Evolutionary conservation across 2,113 vertebrate genomes (phyloP), one percentile per base, ranked within the genome.

Genomic region (Girardinichthys multiradiatus): DNA sequence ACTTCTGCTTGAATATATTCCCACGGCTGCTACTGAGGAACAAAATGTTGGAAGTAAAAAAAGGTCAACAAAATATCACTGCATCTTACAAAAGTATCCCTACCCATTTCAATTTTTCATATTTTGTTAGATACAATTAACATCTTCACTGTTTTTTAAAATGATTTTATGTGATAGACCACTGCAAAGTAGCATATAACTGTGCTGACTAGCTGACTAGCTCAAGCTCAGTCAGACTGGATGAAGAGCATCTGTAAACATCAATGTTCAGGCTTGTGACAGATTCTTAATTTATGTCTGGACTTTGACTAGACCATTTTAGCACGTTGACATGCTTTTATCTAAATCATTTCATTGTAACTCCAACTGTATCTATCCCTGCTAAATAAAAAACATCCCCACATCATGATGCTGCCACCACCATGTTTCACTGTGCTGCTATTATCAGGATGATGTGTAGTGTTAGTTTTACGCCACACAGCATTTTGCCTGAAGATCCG

Each of bases 1-100:
- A 79, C 57, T 74, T 77, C 64, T 66, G 75, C 76, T 79, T 66
- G 6, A 35, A 70, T 1, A 57, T 28, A 24, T 19, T 27, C 57
- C 4, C 29, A 4, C 67, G 64, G 66, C 12, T 31, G 60, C 15
- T 28, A 30, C 33, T 21, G 28, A 51, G 42, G 28, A 42, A 37
- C 35, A 10, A 26, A 64, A 27, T 3, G 7, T 21, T 54, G 48
- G 10, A 54, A n/a, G 48, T 10, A 9, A 54, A 45, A 45, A 45
- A n/a, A 24, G 19, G 24, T 54, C n/a, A 9, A 21, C 17, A 21
- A 54, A 54, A 54, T 54, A n/a, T 21, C 24, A 10, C 24, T 24
- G 24, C 7, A 28, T 59, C 26, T 59, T 14, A 13, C 57, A 28
- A 57, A 57, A 57, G 26, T 57, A 13, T 28, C 27, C 26, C 8